Conservation (phyloP, 2,888 invertebrate genomes). For the Platycheirus albimanus region DNA sequence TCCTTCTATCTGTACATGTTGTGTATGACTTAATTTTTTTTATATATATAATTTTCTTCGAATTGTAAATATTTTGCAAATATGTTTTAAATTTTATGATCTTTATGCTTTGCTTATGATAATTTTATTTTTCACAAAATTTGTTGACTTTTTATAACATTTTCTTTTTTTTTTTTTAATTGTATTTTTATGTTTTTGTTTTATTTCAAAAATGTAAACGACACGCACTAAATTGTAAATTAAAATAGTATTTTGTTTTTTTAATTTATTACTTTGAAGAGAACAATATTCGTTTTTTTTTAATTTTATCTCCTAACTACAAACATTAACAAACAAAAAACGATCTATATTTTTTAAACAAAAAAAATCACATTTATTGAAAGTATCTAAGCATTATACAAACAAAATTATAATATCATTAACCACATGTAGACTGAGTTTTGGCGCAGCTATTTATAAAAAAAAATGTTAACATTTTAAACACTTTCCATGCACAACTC, state of each 20-base stretch:
- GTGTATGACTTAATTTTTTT: conserved; percentile 5
- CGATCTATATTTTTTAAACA: neutral
- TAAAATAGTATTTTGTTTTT: conserved; percentile 6
- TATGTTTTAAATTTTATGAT: conserved; percentile 37
- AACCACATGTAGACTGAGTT: too few species aligned
- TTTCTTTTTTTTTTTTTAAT: conserved; percentile 11
- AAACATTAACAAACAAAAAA: conserved; percentile 18
- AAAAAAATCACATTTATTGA: conserved; percentile 38
- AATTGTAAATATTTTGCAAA: conserved; percentile 60
- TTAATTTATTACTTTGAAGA: conserved; percentile 21
- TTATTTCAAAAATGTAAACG: conserved; percentile 18
- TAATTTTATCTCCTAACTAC: conserved; percentile 54
- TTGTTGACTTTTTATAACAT: conserved; percentile 44
- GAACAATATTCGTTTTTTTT: conserved; percentile 24
- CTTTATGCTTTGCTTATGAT: conserved; percentile 17
- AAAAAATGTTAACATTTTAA: neutral
- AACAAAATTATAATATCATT: conserved; percentile 2
- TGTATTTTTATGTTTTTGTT: conserved; percentile 11
- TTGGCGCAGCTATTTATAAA: too few species aligned
- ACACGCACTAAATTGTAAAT: conserved; percentile 31
- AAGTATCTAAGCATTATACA: conserved; percentile 21
- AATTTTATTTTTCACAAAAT: conserved; percentile 39
- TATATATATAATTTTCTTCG: conserved; percentile 19
- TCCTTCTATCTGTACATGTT: conserved; percentile 58
- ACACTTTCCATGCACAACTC: neutral